phyloP scores from a whole-genome alignment of 1,140 invertebrate genomes.

The Rhysida immarginata region DNA sequence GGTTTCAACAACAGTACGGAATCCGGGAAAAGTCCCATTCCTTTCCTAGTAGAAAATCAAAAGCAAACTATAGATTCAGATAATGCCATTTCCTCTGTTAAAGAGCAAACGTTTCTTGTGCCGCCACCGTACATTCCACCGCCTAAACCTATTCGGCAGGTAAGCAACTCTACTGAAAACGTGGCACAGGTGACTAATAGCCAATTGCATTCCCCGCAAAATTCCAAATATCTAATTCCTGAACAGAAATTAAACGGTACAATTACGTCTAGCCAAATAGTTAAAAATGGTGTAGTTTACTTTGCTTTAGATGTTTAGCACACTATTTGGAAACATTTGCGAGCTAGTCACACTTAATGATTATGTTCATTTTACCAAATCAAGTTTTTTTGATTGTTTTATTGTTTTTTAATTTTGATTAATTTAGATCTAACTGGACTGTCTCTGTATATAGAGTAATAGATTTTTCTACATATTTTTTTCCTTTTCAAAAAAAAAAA shows the following conservation, averaged over 20 bases:
- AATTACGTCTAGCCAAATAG: conserved; percentile 10
- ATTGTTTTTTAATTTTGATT: too few relatives aligned
- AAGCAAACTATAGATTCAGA: not conserved
- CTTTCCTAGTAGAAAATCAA: not conserved
- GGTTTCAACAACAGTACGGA: not conserved
- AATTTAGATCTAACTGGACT: too few relatives aligned
- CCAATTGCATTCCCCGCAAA: not conserved
- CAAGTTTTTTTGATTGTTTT: too few relatives aligned
- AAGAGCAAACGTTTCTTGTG: conserved; percentile 13
- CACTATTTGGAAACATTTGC: too few relatives aligned
- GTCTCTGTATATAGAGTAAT: too few relatives aligned
- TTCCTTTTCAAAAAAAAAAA: too few relatives aligned
- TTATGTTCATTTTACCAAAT: too few relatives aligned
- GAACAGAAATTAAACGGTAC: conserved; percentile 5
- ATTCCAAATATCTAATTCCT: too few relatives aligned
- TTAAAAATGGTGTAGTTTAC: conserved; percentile 9
- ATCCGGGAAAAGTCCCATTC: not conserved
- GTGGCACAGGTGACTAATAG: not conserved
- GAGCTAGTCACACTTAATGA: too few relatives aligned
- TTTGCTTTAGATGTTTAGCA: not conserved
- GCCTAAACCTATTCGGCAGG: not conserved
- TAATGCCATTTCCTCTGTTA: not conserved
- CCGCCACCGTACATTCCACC: conserved; percentile 19
- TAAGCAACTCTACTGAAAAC: not conserved
- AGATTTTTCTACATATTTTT: too few relatives aligned